Conservation (phyloP, 2,888 invertebrate species). For the Ophraella communa region DNA sequence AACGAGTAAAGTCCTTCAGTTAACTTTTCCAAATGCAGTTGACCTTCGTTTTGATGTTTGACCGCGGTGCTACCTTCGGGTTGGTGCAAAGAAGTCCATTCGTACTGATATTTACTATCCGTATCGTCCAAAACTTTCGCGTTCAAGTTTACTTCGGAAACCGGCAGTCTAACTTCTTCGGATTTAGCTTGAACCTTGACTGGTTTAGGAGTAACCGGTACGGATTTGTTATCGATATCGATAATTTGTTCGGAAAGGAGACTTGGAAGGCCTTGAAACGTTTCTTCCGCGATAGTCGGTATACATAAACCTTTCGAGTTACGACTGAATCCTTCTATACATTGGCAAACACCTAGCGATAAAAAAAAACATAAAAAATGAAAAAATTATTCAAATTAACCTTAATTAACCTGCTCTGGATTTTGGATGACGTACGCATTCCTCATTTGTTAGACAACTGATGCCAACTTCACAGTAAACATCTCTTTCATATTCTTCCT, state of each 20-base stretch:
- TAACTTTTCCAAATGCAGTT: constrained; percentile 82
- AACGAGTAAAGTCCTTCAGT: constrained; percentile 89
- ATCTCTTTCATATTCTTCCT: constrained; percentile 52
- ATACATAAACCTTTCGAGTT: constrained; percentile 55
- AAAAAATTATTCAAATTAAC: background rate
- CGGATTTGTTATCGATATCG: constrained; percentile 51
- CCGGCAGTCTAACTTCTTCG: constrained; percentile 77
- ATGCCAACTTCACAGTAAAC: constrained; percentile 67
- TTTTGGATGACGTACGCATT: constrained; percentile 68
- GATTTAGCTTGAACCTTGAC: constrained; percentile 78
- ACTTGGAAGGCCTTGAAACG: constrained; percentile 14
- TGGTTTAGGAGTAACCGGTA: constrained; percentile 66
- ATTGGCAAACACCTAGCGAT: constrained; percentile 77
- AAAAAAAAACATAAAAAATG: constrained; percentile 1
- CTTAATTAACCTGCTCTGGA: constrained; percentile 59
- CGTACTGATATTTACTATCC: constrained; percentile 81
- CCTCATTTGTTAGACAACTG: constrained; percentile 73
- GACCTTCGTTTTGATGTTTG: constrained; percentile 82
- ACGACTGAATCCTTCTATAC: constrained; percentile 68
- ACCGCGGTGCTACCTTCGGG: constrained; percentile 78
- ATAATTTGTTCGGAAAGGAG: constrained; percentile 25
- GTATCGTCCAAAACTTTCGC: constrained; percentile 73
- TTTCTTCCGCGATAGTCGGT: constrained; percentile 20
- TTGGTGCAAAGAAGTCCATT: constrained; percentile 86
- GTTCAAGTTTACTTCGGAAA: constrained; percentile 82